Percentiles rank a stretch among this genome's conserved stretches.
Conservation (phyloP, 2,797 vertebrate species). For the Enteromius radiatus region DNA sequence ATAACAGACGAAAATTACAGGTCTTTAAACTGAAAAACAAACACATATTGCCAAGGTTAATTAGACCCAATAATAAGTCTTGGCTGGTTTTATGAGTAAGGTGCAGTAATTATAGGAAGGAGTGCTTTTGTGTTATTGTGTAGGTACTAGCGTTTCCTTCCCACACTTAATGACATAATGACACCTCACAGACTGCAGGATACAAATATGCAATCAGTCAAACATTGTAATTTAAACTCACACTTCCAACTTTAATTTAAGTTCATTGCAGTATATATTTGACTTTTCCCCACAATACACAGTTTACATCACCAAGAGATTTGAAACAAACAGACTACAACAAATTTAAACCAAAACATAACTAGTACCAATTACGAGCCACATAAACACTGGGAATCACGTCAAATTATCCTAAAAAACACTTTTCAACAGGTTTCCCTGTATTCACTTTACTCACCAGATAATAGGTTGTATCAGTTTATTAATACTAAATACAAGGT, state of each 20-base stretch:
- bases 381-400: neutral
- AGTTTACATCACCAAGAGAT: neutral
- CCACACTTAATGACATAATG: conserved; percentile 41
- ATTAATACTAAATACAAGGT: neutral
- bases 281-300: neutral
- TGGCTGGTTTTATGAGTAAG: conserved; percentile 6
- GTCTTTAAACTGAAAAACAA: conserved; percentile 5
- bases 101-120: conserved; percentile 16
- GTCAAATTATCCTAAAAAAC: neutral
- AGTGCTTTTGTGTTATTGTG: conserved; percentile 13
- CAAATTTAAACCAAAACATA: neutral
- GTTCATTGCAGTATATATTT: neutral
- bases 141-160: conserved; percentile 5
- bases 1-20: neutral
- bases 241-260: conserved; percentile 2
- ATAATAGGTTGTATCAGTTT: neutral
- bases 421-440: neutral
- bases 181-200: conserved; percentile 20
- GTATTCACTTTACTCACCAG: no score
- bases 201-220: conserved; percentile 1
- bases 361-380: neutral
- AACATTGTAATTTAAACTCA: conserved; percentile 10
- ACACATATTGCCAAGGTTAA: neutral
- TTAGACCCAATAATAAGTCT: conserved; percentile 1
- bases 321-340: neutral